Conservation (phyloP, 2,113 vertebrate genomes). For the Mormyrus lacerda region DNA sequence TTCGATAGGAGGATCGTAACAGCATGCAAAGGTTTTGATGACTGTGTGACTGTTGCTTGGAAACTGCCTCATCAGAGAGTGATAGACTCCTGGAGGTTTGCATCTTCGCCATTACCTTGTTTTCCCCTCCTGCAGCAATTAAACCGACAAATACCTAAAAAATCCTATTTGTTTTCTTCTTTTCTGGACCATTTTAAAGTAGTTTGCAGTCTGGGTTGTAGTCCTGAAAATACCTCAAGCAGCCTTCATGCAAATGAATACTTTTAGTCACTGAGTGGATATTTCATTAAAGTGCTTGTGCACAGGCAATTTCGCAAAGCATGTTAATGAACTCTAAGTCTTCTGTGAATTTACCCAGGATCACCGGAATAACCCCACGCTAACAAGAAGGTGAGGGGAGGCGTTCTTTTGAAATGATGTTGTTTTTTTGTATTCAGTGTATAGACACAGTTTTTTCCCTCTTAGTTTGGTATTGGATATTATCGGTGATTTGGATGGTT, state of each 20-base stretch:
- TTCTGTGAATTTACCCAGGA: not conserved
- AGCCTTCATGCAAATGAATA: not conserved
- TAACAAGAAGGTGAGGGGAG: not conserved
- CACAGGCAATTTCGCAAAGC: not conserved
- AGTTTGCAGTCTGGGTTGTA: not conserved
- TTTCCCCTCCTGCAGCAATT: not conserved
- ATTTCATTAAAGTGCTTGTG: not conserved
- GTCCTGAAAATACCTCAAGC: not conserved
- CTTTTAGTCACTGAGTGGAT: not conserved
- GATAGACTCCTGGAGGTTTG: not conserved
- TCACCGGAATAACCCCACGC: not conserved
- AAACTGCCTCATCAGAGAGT: slow-evolving; percentile 1
- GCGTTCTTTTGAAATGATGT: not conserved
- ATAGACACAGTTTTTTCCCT: not conserved
- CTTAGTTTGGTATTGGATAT: not conserved
- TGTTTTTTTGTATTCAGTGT: not conserved
- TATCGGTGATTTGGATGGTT: not conserved
- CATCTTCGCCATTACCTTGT: not conserved
- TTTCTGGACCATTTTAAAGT: not conserved
- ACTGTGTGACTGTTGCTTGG: not conserved
- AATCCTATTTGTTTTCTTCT: not conserved
- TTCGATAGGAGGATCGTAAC: not conserved
- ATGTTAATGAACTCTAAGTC: not conserved
- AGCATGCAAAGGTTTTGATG: not conserved
- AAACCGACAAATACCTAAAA: not conserved